Conservation (phyloP, 2,888 invertebrate species). For the Alloplasta piceator region DNA sequence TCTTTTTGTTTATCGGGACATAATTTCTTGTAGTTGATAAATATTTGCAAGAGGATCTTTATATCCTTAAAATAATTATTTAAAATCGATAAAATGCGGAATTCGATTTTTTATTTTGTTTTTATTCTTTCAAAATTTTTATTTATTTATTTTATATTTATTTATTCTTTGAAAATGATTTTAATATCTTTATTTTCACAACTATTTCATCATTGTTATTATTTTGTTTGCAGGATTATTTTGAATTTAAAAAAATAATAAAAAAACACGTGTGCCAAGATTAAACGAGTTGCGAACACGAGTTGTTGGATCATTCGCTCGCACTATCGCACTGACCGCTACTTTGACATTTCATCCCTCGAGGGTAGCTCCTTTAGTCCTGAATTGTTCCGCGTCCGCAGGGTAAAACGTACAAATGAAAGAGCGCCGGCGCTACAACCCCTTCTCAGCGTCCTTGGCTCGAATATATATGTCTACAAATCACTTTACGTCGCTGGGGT, state of each 20-base stretch:
- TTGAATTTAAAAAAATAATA: conserved; percentile 6
- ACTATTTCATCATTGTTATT: background rate
- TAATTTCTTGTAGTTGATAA: too few species aligned
- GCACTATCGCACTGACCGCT: conserved; percentile 57
- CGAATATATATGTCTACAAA: background rate
- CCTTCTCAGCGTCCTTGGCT: conserved; percentile 40
- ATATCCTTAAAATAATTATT: too few species aligned
- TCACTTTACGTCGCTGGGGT: too few species aligned
- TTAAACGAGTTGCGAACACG: conserved; percentile 12
- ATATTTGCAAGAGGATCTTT: too few species aligned
- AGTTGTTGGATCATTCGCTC: conserved; percentile 19
- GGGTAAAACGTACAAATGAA: conserved; percentile 22
- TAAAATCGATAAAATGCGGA: too few species aligned
- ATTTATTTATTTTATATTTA: background rate
- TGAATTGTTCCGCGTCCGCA: conserved; percentile 27
- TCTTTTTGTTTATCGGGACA: too few species aligned
- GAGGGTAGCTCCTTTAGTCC: conserved; percentile 43
- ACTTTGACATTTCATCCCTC: conserved; percentile 24
- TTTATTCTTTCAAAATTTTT: too few species aligned
- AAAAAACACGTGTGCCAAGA: conserved; percentile 49
- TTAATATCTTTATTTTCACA: too few species aligned
- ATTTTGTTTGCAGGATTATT: background rate
- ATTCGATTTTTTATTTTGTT: too few species aligned
- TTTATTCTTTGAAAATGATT: too few species aligned
- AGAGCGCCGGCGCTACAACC: conserved; percentile 61